Evolutionary conservation across 2,113 vertebrate genomes (phyloP), one percentile per base, ranked within the genome.

Genomic region (Vulpes vulpes): DNA sequence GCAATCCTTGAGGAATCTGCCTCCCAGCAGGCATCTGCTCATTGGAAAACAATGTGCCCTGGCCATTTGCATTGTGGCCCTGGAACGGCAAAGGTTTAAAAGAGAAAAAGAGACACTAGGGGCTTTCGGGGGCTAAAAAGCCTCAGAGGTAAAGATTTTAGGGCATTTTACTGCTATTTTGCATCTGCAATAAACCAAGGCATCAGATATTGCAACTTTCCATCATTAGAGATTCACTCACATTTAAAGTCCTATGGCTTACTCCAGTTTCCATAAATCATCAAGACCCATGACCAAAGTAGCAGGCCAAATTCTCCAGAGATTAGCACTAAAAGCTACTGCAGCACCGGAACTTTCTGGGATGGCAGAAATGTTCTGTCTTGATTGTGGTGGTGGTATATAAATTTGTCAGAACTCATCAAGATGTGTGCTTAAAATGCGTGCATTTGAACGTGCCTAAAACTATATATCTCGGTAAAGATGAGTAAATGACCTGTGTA

Each of bases 1-100:
- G 94, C 94, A 97, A 83, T 97, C 96, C 96, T 87, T 2, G 69
- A 97, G 98, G 97, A 97, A 97, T 96, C 49, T 84, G 91, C 93
- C 96, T 97, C 93, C 91, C 96, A 97, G 93, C 93, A 91, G 95
- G 97, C 89, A 79, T 94, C 91, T 78, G 96, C 96, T 97, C 67
- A 6, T 55, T 32, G 88, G 87, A 86, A 96, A 97, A 98, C 98
- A 97, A 97, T 82, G 95, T 94, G 80, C 76, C 74, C 64, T 27
- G 95, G 88, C 83, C 69, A 95, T 96, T 78, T 96, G 97, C 92
- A 96, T 86, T 78, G 78, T 91, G 60, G 86, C 90, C 71, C 90
- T 62, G 55, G 73, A 83, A 94, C 16, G 53, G 87, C 93, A 94
- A 90, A 78, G 7, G 74, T 79, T 95, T 60, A 23, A 35, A 22